These are phyloP conservation scores for Andricus grossulariae DNA, from an alignment of 1,140 invertebrate species.

Conservation along the genomic window DNA sequence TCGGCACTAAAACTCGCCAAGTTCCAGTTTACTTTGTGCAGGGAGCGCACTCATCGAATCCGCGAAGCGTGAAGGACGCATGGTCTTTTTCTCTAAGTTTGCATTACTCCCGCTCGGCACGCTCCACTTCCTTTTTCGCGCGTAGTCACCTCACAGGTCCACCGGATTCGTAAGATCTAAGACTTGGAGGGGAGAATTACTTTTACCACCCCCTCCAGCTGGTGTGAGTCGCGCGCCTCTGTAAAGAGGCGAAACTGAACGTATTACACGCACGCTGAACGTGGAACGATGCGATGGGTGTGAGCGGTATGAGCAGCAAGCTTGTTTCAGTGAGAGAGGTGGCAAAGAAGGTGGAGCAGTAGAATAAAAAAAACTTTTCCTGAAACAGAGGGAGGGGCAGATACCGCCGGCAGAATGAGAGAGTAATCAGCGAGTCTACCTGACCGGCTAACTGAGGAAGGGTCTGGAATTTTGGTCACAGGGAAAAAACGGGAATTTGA, in stretches of 20 bases:
- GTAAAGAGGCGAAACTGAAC: slow-evolving; percentile 5
- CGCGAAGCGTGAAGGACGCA: slow-evolving; percentile 24
- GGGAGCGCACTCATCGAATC: neutral
- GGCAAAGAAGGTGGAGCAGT: neutral
- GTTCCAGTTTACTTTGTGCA: neutral
- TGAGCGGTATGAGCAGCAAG: slow-evolving; percentile 31
- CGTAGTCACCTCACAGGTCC: neutral
- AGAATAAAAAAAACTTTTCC: slow-evolving; percentile 23
- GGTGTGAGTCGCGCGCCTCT: slow-evolving; percentile 8
- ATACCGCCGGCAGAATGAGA: slow-evolving; percentile 11
- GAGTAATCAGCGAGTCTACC: neutral
- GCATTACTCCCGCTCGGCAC: slow-evolving; percentile 7
- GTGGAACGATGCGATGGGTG: slow-evolving; percentile 29
- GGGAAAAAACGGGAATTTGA: too few relatives aligned
- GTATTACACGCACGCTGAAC: slow-evolving; percentile 21
- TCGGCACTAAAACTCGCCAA: neutral
- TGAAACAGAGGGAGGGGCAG: slow-evolving; percentile 15
- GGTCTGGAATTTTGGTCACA: too few relatives aligned
- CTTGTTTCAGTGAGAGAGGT: slow-evolving; percentile 7
- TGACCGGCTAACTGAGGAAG: too few relatives aligned
- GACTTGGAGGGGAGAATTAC: slow-evolving; percentile 4
- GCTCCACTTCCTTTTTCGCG: slow-evolving; percentile 15
- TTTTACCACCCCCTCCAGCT: neutral
- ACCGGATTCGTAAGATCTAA: slow-evolving; percentile 2
- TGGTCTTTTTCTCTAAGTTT: slow-evolving; percentile 5